Evolutionary conservation across 2,113 vertebrate species (phyloP), one percentile per base, ranked within the genome.

Genomic region (Rhombomys opimus): DNA sequence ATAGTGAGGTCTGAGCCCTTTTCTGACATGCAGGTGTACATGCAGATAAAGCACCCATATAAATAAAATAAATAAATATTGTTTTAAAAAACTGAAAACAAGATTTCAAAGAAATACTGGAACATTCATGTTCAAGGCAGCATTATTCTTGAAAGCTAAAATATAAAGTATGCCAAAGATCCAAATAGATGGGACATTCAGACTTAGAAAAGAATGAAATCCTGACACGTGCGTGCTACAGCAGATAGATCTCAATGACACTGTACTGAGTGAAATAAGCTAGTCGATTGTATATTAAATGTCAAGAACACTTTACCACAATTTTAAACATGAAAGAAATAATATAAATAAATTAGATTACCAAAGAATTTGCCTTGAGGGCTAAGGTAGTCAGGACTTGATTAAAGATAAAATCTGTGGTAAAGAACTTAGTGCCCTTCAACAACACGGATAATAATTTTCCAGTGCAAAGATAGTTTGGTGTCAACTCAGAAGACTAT

Each of bases 331-430:
- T n/a, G 7, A n/a, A 61, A 38, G 20, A 52, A 92, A 35, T 70
- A 95, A 93, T 38, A n/a, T 72, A 92, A 18, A 59, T 5, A 95
- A 92, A 78, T 78, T 84, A 73, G 17, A 52, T n/a, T 84, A 35
- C 87, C 81, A 90, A 63, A 52, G 23, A 90, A 18, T 68, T 27
- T 86, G 38, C 22, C 73, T 52, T 82, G 32, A 93, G 3, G 80
- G 52, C 30, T 50, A 35, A 78, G 89, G 30, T 41, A 57, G 46
- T 50, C 41, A 41, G 38, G 35, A 91, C 50, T 10, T 7, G 13
- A 32, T 46, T 17, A 35, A 94, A 95, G 50, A 61, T 10, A 85
- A 87, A 54, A 30, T 61, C 38, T 91, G 82, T 13, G 57, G 11
- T 13, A 0, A 50, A 46, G 27, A 46, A n/a, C 38, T 12, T 35